Evolutionary conservation across 2,797 vertebrate genomes (phyloP).

Genomic region (Cuculus canorus): DNA sequence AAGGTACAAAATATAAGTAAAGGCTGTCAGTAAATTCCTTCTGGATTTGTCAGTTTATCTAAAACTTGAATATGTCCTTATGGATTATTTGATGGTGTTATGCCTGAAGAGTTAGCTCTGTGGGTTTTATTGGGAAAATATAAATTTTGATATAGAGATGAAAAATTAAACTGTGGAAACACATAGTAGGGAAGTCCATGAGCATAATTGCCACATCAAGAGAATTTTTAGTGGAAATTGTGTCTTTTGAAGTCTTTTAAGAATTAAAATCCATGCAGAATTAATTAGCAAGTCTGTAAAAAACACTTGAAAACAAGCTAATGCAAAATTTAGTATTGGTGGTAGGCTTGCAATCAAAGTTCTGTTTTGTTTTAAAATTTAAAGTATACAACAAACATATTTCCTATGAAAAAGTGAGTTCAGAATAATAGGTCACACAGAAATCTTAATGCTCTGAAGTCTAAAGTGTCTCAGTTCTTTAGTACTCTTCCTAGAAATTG

Average conservation of each 20-base stretch:
- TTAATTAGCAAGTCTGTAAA: neutral
- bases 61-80: neutral
- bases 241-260: neutral
- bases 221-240: neutral
- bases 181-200: neutral
- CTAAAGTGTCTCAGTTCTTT: neutral
- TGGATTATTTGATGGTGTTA: neutral
- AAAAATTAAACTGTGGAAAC: neutral
- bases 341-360: neutral
- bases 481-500: neutral
- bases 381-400: neutral
- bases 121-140: neutral
- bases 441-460: neutral
- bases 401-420: neutral
- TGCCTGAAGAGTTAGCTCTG: neutral
- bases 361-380: neutral
- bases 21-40: neutral
- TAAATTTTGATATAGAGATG: neutral
- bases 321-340: neutral
- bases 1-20: neutral
- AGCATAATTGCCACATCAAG: neutral
- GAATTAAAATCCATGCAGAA: conserved; percentile 5
- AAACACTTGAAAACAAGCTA: neutral
- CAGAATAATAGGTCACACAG: neutral
- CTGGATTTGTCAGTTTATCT: neutral